phyloP scores from a whole-genome alignment of 2,113 vertebrate genomes.

The Tenrec ecaudatus region DNA sequence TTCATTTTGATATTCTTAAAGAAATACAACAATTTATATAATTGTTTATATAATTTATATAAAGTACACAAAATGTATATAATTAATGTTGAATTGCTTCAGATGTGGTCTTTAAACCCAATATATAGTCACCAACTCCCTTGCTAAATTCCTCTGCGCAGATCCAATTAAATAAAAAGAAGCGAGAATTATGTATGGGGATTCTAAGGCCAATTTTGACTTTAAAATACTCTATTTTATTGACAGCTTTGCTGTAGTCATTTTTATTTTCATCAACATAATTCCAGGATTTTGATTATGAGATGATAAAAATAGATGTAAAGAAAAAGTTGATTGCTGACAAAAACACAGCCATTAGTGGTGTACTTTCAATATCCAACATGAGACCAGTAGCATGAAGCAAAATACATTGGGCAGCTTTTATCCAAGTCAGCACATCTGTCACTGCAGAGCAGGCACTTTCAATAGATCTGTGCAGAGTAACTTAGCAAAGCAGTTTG shows the following conservation, averaged over 20 bases:
- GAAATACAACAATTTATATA: no score
- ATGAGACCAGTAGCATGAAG: constrained; percentile 50
- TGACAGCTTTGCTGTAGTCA: background rate
- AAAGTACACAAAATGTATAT: background rate
- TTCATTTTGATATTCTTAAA: background rate
- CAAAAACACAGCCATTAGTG: constrained; percentile 44
- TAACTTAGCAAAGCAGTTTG: constrained; percentile 63
- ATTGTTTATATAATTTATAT: no score
- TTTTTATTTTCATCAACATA: constrained; percentile 51
- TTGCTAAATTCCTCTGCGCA: background rate
- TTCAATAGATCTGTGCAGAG: constrained; percentile 59
- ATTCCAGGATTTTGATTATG: constrained; percentile 46
- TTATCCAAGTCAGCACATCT: constrained; percentile 59
- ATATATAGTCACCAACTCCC: background rate
- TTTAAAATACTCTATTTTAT: constrained; percentile 23
- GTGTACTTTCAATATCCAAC: constrained; percentile 48
- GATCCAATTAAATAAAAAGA: constrained; percentile 33
- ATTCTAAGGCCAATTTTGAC: background rate
- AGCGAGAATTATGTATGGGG: background rate
- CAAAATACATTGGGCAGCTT: constrained; percentile 43
- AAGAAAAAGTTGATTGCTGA: constrained; percentile 57
- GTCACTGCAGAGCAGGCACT: background rate
- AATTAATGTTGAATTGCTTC: background rate
- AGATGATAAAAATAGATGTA: constrained; percentile 17
- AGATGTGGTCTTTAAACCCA: background rate